phyloP scores from a whole-genome alignment of 1,140 invertebrate species.

The Mylabris phalerata region DNA sequence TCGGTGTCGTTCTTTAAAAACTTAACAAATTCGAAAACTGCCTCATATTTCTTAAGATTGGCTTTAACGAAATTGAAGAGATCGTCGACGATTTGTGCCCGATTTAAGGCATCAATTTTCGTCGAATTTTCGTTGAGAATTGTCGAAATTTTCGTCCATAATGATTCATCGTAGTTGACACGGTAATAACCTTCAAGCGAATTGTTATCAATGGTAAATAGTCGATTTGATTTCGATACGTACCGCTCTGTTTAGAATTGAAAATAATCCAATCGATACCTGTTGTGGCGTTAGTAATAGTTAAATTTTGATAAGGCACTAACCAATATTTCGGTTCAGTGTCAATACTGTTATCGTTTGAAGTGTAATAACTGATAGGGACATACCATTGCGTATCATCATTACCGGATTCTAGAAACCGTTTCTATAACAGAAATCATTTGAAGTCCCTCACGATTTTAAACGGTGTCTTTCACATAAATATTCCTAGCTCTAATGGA shows the following conservation, averaged over 20 bases:
- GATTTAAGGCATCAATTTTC: constrained; percentile 54
- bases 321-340: constrained; percentile 45
- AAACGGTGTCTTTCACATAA: too few relatives aligned
- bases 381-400: constrained; percentile 47
- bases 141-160: constrained; percentile 54
- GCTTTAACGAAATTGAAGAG: constrained; percentile 55
- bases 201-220: neutral
- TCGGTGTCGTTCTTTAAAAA: constrained; percentile 56
- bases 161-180: constrained; percentile 65
- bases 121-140: constrained; percentile 39
- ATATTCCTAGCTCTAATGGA: too few relatives aligned
- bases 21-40: constrained; percentile 50
- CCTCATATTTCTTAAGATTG: constrained; percentile 40
- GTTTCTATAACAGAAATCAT: neutral
- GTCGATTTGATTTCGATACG: constrained; percentile 1
- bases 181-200: constrained; percentile 61
- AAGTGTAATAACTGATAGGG: constrained; percentile 53
- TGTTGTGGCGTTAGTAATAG: constrained; percentile 40
- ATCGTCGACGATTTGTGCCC: constrained; percentile 77
- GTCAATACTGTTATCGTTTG: constrained; percentile 44
- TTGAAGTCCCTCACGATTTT: too few relatives aligned
- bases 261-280: constrained; percentile 60
- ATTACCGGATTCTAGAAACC: constrained; percentile 1
- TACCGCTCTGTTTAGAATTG: constrained; percentile 61
- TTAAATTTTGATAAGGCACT: constrained; percentile 16